These are phyloP conservation scores for Dermatemys mawii DNA, from an alignment of 2,113 vertebrate genomes.

Conservation along the genomic window DNA sequence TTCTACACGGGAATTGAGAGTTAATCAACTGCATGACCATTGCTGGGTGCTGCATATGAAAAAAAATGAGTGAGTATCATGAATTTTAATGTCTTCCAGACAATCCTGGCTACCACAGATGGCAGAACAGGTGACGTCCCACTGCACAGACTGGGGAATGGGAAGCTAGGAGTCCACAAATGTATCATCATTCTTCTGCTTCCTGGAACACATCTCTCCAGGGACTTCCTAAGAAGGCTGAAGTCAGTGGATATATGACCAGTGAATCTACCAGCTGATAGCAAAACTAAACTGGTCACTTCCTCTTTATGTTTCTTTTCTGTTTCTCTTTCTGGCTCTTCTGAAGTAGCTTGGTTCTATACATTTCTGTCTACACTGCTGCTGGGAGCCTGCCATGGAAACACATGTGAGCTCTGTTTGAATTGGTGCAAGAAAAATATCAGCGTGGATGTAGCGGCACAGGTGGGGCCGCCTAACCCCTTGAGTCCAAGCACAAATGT, in stretches of 20 bases:
- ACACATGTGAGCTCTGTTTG: not conserved
- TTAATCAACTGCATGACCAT: not conserved
- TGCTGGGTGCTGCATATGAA: not conserved
- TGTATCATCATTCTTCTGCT: accelerated
- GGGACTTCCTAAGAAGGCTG: not conserved
- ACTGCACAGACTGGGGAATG: not conserved
- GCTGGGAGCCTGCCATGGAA: not conserved
- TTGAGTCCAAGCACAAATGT: no score
- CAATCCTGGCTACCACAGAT: not conserved
- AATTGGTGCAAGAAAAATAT: not conserved
- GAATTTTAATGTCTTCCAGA: not conserved
- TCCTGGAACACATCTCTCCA: not conserved
- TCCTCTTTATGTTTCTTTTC: not conserved
- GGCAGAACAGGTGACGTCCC: not conserved
- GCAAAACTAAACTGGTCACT: not conserved
- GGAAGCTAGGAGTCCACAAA: accelerated
- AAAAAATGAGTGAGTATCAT: not conserved
- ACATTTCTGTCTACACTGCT: not conserved
- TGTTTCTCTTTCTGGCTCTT: not conserved
- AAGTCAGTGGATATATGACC: not conserved
- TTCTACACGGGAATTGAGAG: not conserved
- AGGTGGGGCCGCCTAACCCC: not conserved
- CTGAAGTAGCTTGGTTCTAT: not conserved
- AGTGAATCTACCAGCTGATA: accelerated
- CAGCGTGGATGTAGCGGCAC: not conserved